Evolutionary conservation across 2,888 invertebrate genomes (phyloP), one percentile per base, ranked within the genome.

Genomic region (Horisme vitalbata): DNA sequence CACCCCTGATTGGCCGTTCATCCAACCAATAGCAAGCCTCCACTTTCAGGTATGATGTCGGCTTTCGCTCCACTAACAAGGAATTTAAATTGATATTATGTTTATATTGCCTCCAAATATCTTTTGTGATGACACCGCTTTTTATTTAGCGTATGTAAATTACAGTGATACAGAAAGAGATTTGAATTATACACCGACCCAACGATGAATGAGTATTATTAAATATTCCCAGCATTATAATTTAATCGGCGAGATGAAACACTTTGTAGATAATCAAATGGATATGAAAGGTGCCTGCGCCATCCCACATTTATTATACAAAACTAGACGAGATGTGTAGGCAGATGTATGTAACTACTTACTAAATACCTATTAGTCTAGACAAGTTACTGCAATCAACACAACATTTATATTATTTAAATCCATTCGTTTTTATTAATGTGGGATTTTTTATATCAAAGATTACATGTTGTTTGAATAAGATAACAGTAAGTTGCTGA

Each of bases 81-180:
- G 86, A 89, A 89, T 89, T 89, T 87, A 88, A 88, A 88, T 89
- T 89, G 89, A 87, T 89, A 88, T 88, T 88, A 88, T 89, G 88
- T 88, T 89, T 88, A 89, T 88, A 89, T 88, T 89, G 87, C 86
- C 83, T 86, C 87, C 88, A 88, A 88, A 89, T 84, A 85, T 88
- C 83, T 88, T 89, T 88, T 89, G 89, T 89, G 88, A 89, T 88
- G 88, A 88, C 88, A 89, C 89, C 88, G 87, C 89, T 86, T 88
- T 88, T 88, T 88, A 89, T 88, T 89, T 84, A 86, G 82, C 84
- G 78, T 87, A 88, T 88, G 87, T 88, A 88, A 88, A 88, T 87
- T 87, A 84, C 82, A 75, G 75, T 77, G 81, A 83, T 87, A 85
- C 82, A 83, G 82, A 86, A 84, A 83, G 79, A 83, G 79, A 82